Evolutionary conservation across 2,888 invertebrate genomes (phyloP).

Genomic region (Microctonus aethiopoides): DNA sequence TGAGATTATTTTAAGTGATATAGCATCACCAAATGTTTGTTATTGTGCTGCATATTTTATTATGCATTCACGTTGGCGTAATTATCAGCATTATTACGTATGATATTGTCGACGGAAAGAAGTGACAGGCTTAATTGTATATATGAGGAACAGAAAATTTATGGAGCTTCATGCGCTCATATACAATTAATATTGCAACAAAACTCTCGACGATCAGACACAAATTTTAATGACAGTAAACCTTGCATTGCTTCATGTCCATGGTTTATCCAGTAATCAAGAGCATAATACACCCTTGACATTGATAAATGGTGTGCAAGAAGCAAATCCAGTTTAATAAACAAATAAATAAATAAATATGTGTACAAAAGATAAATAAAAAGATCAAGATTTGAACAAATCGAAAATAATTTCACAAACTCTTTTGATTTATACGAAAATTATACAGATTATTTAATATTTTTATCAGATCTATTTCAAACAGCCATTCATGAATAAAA

Average conservation of each 20-base stretch:
- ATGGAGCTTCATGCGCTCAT: constrained; percentile 8
- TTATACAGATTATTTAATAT: neutral
- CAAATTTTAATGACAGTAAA: neutral
- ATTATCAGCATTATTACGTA: constrained; percentile 50
- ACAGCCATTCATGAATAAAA: neutral
- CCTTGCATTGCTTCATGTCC: constrained; percentile 2
- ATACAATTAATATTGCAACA: constrained; percentile 21
- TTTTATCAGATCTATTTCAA: neutral
- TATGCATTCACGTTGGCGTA: constrained; percentile 54
- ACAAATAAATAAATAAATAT: neutral
- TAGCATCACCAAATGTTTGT: constrained; percentile 39
- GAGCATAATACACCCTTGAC: constrained; percentile 50
- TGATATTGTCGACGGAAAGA: constrained; percentile 33
- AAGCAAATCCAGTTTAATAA: too few species aligned
- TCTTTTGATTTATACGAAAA: neutral
- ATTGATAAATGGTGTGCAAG: constrained; percentile 38
- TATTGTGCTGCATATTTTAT: constrained; percentile 47
- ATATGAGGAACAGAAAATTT: constrained; percentile 6
- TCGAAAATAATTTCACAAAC: too few species aligned
- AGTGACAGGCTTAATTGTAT: neutral
- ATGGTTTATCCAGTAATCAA: constrained; percentile 49
- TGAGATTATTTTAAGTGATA: constrained; percentile 43
- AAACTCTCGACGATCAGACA: constrained; percentile 4
- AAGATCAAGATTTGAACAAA: too few species aligned
- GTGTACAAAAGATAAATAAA: too few species aligned